phyloP scores from a whole-genome alignment of 2,797 vertebrate genomes.

The Crocodylus rhombifer region DNA sequence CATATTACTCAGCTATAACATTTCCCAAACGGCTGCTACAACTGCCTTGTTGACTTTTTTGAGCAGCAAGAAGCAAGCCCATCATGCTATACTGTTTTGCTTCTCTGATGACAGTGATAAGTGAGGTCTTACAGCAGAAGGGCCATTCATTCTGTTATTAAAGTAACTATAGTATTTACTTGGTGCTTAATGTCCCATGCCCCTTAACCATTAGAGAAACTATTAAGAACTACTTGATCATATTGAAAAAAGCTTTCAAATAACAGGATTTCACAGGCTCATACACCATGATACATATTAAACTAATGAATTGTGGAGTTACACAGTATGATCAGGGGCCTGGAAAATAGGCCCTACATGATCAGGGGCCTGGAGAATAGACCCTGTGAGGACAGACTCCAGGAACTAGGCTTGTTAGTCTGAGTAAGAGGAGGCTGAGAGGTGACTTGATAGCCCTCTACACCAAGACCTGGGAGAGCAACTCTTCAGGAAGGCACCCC shows the following conservation, averaged over 20 bases:
- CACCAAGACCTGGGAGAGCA: too few species aligned
- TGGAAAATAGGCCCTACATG: too few species aligned
- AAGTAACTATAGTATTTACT: conserved; percentile 44
- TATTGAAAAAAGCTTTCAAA: conserved; percentile 50
- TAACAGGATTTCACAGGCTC: conserved; percentile 34
- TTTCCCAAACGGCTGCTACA: neutral
- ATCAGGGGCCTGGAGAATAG: too few species aligned
- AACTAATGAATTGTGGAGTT: neutral
- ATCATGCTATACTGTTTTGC: neutral
- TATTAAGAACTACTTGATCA: conserved; percentile 52
- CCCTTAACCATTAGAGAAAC: conserved; percentile 62
- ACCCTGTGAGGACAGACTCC: too few species aligned
- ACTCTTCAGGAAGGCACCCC: too few species aligned
- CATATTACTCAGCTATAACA: neutral
- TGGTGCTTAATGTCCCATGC: conserved; percentile 67
- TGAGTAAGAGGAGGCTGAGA: too few species aligned
- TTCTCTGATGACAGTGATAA: conserved; percentile 66
- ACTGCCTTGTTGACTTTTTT: conserved; percentile 8
- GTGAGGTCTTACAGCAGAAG: conserved; percentile 49
- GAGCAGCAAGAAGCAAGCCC: conserved; percentile 16
- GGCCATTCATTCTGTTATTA: conserved; percentile 61
- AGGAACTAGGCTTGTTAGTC: too few species aligned
- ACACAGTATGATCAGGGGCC: neutral
- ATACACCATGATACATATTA: conserved; percentile 1
- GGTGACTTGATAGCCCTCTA: too few species aligned